These are phyloP conservation scores for Alaudala cheleensis DNA, from an alignment of 2,113 vertebrate genomes.

Conservation along the genomic window DNA sequence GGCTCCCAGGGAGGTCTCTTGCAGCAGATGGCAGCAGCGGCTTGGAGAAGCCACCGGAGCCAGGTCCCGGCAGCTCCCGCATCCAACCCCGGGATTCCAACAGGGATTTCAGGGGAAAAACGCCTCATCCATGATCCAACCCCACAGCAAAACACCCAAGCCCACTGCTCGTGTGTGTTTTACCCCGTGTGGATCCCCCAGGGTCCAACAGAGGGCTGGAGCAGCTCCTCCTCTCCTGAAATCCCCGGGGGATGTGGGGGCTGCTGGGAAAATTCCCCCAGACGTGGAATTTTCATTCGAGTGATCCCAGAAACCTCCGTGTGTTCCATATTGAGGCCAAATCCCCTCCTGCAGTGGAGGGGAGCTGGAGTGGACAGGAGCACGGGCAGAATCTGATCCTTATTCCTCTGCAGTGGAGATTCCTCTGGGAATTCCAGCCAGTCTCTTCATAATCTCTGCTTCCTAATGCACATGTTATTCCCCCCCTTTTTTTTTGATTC, in stretches of 20 bases:
- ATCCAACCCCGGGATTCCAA: fast-evolving
- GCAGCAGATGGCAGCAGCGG: conserved; percentile 55
- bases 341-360: fast-evolving
- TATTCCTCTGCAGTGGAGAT: not conserved
- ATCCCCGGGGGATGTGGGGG: not conserved
- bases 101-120: fast-evolving
- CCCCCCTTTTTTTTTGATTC: fast-evolving
- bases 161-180: fast-evolving
- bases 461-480: not conserved
- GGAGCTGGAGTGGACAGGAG: fast-evolving
- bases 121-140: fast-evolving
- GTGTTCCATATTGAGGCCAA: not conserved
- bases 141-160: not conserved
- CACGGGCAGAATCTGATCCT: not conserved
- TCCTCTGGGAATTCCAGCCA: not conserved
- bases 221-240: not conserved
- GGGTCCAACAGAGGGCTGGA: not conserved
- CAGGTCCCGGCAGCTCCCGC: fast-evolving
- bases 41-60: not conserved
- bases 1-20: not conserved
- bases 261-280: not conserved
- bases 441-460: not conserved
- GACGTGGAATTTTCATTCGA: not conserved
- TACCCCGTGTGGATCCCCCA: not conserved
- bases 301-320: fast-evolving